Evolutionary conservation across 1,140 invertebrate genomes (phyloP).

Genomic region (Hirudo medicinalis): DNA sequence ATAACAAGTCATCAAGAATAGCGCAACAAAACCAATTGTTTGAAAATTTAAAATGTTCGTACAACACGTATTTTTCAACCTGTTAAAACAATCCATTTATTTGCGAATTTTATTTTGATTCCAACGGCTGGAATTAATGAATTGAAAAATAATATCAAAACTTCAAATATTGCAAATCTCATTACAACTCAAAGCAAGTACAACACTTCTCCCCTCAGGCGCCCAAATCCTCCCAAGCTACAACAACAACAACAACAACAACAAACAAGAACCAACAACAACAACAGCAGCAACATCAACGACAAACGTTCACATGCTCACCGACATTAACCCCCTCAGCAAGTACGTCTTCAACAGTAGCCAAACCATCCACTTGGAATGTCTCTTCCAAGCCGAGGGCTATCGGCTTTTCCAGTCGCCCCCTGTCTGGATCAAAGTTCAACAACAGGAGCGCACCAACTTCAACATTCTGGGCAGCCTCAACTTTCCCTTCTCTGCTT

Average conservation of each 20-base stretch:
- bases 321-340: background rate
- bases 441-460: background rate
- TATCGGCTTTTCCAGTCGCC: background rate
- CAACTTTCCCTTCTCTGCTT: background rate
- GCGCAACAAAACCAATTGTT: too few relatives aligned
- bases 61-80: too few relatives aligned
- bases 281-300: background rate
- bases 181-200: too few relatives aligned
- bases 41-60: too few relatives aligned
- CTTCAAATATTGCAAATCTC: background rate
- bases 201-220: background rate
- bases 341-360: too few relatives aligned
- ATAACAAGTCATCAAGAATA: background rate
- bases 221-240: background rate
- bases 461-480: background rate
- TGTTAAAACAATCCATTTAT: too few relatives aligned
- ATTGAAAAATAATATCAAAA: too few relatives aligned
- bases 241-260: background rate
- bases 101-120: too few relatives aligned
- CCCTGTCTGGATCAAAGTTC: constrained; percentile 2
- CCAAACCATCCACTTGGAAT: background rate
- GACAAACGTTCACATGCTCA: background rate
- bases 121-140: background rate
- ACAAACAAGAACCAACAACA: background rate
- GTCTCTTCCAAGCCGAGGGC: background rate